Conservation (phyloP, 2,888 invertebrate species). For the Lasiommata megera region DNA sequence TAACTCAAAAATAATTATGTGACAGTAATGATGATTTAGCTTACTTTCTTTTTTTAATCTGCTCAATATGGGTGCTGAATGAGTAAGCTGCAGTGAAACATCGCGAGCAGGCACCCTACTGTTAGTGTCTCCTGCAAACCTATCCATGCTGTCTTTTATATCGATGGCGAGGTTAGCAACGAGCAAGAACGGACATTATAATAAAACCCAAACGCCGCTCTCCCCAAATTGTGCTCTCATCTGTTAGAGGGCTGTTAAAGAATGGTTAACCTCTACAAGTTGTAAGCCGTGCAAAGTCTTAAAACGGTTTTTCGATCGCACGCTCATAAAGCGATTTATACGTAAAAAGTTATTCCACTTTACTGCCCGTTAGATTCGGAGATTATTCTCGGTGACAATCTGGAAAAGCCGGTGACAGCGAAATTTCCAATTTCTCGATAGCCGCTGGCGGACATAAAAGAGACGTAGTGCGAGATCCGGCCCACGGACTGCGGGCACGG, state of each 20-base stretch:
- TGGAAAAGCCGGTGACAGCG: conserved; percentile 59
- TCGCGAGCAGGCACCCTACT: too few relatives aligned
- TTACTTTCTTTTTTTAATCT: too few relatives aligned
- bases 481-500: neutral
- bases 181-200: too few relatives aligned
- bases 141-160: too few relatives aligned
- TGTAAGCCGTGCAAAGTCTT: neutral
- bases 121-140: too few relatives aligned
- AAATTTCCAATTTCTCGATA: conserved; percentile 49
- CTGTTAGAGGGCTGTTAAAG: neutral
- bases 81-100: too few relatives aligned
- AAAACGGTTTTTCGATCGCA: neutral
- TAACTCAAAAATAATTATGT: too few relatives aligned
- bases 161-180: too few relatives aligned
- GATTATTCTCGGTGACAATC: conserved; percentile 54
- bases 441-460: conserved; percentile 34
- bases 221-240: too few relatives aligned
- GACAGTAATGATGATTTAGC: too few relatives aligned
- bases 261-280: neutral
- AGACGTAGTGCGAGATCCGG: conserved; percentile 4
- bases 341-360: conserved; percentile 38
- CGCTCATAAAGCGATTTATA: conserved; percentile 15
- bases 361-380: conserved; percentile 66
- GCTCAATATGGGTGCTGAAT: too few relatives aligned
- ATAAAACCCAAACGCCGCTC: too few relatives aligned